Conservation (phyloP, 2,888 invertebrate species). For the Eristalis tenax region DNA sequence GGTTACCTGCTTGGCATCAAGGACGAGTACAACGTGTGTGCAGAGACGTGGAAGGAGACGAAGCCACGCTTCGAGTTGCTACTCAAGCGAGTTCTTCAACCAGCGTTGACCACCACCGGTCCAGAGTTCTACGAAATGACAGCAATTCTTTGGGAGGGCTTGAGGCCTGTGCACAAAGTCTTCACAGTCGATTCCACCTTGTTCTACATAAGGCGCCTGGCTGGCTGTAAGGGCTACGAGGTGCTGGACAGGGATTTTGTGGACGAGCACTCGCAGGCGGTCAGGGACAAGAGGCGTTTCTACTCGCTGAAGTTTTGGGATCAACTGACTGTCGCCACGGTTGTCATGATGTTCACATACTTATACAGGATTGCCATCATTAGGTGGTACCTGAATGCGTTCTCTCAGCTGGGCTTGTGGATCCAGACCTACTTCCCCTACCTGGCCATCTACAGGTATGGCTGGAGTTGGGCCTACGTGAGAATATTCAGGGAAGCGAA, state of each 20-base stretch:
- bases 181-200: slow-evolving; percentile 84
- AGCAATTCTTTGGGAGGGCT: slow-evolving; percentile 84
- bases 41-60: slow-evolving; percentile 85
- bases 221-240: slow-evolving; percentile 84
- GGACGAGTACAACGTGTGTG: slow-evolving; percentile 89
- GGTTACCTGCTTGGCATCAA: slow-evolving; percentile 91
- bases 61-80: slow-evolving; percentile 82
- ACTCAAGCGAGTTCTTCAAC: slow-evolving; percentile 84
- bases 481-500: slow-evolving; percentile 81
- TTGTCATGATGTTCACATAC: slow-evolving; percentile 76
- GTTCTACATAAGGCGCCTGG: slow-evolving; percentile 83
- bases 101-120: slow-evolving; percentile 84
- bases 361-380: slow-evolving; percentile 83
- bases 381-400: slow-evolving; percentile 84
- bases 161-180: slow-evolving; percentile 86
- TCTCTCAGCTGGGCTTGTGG: slow-evolving; percentile 84
- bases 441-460: slow-evolving; percentile 86
- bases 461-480: slow-evolving; percentile 84
- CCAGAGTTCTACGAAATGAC: slow-evolving; percentile 86
- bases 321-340: slow-evolving; percentile 76
- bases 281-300: slow-evolving; percentile 80
- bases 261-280: slow-evolving; percentile 70
- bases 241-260: slow-evolving; percentile 79
- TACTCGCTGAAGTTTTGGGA: slow-evolving; percentile 82
- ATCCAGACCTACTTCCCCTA: slow-evolving; percentile 87